Base-by-base conservation (phyloP, 1,140 invertebrate genomes). In the Zaprionus gabonicus region DNA sequence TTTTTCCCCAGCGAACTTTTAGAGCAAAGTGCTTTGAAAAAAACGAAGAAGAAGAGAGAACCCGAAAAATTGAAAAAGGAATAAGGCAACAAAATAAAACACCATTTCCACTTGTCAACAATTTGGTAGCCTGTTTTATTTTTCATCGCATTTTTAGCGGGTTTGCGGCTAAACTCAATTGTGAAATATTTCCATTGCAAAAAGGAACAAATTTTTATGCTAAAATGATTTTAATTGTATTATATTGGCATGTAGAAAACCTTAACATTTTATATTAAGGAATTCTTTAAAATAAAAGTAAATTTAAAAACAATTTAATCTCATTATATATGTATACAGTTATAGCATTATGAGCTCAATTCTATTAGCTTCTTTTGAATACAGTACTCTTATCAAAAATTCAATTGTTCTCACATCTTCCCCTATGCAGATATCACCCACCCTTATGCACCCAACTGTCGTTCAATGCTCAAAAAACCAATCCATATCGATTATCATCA, bases 61-160 rank as follows among this genome's bases (percentile, higher is more conserved):
- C 0, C 23, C 1, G 46, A 27, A 51, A 55, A 57, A 7, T n/a
- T 7, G n/a, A 34, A 59, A 20, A 53, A 60, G 17, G n/a, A n/a
- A 10, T 6, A 28, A 44, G 53, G 9, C 53, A 27, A 65, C 23
- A 55, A 27, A 65, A 38, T 7, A 55, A 55, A 60, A 57, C 25
- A 17, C 57, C 28, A 58, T 73, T 68, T 53, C 66, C 71, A 70
- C 58, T 74, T 70, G 71, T 62, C 66, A 63, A 44, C 58, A 74
- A 57, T 74, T 57, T 36, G 55, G 41, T 64, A 25, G 57, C 34
- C 36, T 31, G 28, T 28, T 28, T 66, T 23, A 23, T 38, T 28
- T 56, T 55, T 62, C 17, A 13, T 2, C 13, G 5, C 15, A 17
- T 56, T 31, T 25, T 51, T 25, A 25, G 46, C 46, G 20, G 46